phyloP scores from a whole-genome alignment of 2,888 invertebrate species.

The Strigamia transsilvanica region DNA sequence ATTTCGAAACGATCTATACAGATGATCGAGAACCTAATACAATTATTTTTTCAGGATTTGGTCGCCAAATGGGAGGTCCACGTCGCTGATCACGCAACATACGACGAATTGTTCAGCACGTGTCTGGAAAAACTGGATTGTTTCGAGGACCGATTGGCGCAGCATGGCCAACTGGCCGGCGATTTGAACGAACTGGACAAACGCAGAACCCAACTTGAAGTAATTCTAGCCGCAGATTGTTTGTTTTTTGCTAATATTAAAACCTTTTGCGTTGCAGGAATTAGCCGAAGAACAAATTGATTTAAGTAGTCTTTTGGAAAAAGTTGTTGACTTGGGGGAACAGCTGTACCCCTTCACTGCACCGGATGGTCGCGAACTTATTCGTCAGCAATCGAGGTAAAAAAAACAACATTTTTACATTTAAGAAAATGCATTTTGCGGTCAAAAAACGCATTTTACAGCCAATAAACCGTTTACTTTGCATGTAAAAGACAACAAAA shows the following conservation, averaged over 20 bases:
- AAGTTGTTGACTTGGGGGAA: constrained; percentile 86
- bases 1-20: constrained; percentile 53
- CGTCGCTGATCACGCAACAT: constrained; percentile 83
- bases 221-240: constrained; percentile 54
- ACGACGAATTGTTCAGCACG: constrained; percentile 76
- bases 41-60: constrained; percentile 74
- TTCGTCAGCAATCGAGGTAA: constrained; percentile 79
- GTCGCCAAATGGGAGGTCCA: constrained; percentile 83
- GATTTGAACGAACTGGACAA: constrained; percentile 77
- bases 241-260: not conserved
- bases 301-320: constrained; percentile 82
- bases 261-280: constrained; percentile 69
- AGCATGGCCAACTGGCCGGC: constrained; percentile 83
- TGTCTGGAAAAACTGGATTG: constrained; percentile 79
- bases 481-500: too few relatives aligned
- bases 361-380: constrained; percentile 91
- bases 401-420: too few relatives aligned
- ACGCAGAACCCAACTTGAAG: constrained; percentile 60
- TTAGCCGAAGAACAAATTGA: constrained; percentile 81
- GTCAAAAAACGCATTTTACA: too few relatives aligned
- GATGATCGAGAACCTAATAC: too few relatives aligned
- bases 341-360: constrained; percentile 92
- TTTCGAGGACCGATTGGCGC: constrained; percentile 77
- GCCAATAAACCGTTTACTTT: too few relatives aligned
- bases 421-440: too few relatives aligned